Conservation (phyloP, 2,113 vertebrate species). For the Sapayoa aenigma region DNA sequence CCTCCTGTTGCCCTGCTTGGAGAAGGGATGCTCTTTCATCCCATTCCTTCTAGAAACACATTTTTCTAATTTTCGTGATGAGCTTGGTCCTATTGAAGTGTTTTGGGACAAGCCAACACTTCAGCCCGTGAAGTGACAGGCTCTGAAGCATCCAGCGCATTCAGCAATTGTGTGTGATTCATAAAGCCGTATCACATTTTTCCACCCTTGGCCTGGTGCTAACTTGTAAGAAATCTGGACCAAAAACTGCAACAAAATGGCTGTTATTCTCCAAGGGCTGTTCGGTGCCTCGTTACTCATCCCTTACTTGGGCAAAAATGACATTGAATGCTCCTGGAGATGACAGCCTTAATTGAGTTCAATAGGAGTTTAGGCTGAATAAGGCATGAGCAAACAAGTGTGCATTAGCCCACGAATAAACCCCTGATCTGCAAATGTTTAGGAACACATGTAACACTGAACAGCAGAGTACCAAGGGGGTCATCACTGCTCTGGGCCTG, state of each 20-base stretch:
- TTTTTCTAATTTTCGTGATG: conserved; percentile 9
- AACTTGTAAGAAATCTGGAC: conserved; percentile 49
- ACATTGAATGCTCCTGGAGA: conserved; percentile 58
- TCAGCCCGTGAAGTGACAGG: neutral
- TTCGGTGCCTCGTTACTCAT: conserved; percentile 52
- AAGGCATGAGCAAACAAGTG: conserved; percentile 63
- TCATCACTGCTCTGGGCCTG: neutral
- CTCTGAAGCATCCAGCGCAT: neutral
- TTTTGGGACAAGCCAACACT: neutral
- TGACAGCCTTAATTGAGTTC: conserved; percentile 64
- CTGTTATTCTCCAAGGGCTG: conserved; percentile 46
- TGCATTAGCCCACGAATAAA: conserved; percentile 51
- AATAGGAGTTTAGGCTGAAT: conserved; percentile 61
- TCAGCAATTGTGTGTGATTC: conserved; percentile 44
- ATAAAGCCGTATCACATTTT: conserved; percentile 33
- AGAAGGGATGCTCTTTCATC: neutral
- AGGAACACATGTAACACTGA: neutral
- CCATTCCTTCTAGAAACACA: neutral
- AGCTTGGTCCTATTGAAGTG: neutral
- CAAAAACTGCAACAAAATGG: conserved; percentile 52
- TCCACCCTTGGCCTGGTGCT: conserved; percentile 48
- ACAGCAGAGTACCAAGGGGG: neutral
- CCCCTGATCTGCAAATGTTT: conserved; percentile 26
- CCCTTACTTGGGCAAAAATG: conserved; percentile 69
- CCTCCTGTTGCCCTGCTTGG: fast-evolving